phyloP scores from a whole-genome alignment of 2,113 vertebrate species.

The Misgurnus mizolepis region DNA sequence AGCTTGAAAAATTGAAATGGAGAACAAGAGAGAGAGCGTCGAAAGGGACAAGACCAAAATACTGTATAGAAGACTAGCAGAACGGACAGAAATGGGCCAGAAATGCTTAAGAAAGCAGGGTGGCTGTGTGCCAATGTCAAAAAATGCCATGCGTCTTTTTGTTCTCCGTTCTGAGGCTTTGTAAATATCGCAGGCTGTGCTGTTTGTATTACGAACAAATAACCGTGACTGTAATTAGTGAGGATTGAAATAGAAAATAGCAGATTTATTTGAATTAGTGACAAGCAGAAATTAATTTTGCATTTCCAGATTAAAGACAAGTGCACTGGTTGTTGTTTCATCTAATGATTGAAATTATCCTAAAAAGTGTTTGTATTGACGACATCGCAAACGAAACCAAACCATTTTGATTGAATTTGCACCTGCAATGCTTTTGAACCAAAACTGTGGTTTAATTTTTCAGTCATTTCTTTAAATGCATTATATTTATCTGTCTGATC shows the following conservation, averaged over 20 bases:
- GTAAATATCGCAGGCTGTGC: conserved; percentile 57
- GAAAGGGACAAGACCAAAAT: neutral
- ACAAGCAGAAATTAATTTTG: conserved; percentile 48
- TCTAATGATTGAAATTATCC: conserved; percentile 35
- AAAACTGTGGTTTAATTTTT: neutral
- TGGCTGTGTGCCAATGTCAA: conserved; percentile 30
- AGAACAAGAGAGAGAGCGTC: conserved; percentile 1
- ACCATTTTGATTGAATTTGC: neutral
- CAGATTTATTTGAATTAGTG: conserved; percentile 49
- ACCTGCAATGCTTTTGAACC: neutral
- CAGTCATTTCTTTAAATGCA: neutral
- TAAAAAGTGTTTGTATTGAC: conserved; percentile 1
- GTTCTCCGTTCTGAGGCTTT: conserved; percentile 42
- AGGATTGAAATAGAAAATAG: conserved; percentile 50
- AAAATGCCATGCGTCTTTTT: conserved; percentile 42
- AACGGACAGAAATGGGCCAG: conserved; percentile 38
- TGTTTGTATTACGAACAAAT: conserved; percentile 50
- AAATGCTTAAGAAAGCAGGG: conserved; percentile 22
- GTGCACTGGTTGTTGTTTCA: conserved; percentile 51
- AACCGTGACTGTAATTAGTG: conserved; percentile 55
- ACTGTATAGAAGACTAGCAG: conserved; percentile 2
- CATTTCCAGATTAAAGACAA: conserved; percentile 46
- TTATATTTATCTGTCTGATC: neutral
- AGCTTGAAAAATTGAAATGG: conserved; percentile 1
- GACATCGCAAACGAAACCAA: neutral